These are phyloP conservation scores for Cyphomyrus discorhynchus DNA, from an alignment of 2,113 vertebrate species.

Conservation along the genomic window DNA sequence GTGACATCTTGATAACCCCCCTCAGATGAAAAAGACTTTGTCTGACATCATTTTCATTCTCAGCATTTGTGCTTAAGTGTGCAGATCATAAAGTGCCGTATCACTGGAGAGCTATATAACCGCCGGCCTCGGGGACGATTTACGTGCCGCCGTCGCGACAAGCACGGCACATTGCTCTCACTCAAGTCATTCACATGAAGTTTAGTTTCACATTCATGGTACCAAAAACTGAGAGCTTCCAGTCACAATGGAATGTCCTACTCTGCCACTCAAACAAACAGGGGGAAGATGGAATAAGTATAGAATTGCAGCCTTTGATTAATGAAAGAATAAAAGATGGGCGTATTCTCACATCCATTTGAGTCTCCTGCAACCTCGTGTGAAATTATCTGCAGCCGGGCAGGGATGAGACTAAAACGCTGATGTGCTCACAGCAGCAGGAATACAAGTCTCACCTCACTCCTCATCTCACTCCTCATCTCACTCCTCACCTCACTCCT, in stretches of 20 bases:
- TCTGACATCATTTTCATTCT: conserved; percentile 22
- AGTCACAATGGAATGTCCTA: not conserved
- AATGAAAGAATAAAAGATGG: not conserved
- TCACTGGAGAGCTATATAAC: conserved; percentile 23
- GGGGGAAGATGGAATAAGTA: not conserved
- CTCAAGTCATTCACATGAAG: not conserved
- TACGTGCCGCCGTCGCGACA: not conserved
- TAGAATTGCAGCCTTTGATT: not conserved
- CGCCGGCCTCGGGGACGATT: conserved; percentile 9
- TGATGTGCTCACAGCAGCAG: not conserved
- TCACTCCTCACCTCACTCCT: not conserved
- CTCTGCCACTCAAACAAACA: not conserved
- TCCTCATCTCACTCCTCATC: not conserved
- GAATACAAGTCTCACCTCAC: not conserved
- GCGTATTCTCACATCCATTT: not conserved
- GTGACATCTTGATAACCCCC: conserved; percentile 27
- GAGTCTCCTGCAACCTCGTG: not conserved
- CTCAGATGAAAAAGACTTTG: conserved; percentile 22
- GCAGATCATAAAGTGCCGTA: conserved; percentile 24
- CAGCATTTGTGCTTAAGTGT: conserved; percentile 16
- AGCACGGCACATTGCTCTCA: not conserved
- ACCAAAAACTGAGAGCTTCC: not conserved
- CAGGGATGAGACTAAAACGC: not conserved
- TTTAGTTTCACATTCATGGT: not conserved
- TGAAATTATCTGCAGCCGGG: not conserved